Evolutionary conservation across 2,797 vertebrate species (phyloP), one percentile per base, ranked within the genome.

Genomic region (Intellagama lesueurii): DNA sequence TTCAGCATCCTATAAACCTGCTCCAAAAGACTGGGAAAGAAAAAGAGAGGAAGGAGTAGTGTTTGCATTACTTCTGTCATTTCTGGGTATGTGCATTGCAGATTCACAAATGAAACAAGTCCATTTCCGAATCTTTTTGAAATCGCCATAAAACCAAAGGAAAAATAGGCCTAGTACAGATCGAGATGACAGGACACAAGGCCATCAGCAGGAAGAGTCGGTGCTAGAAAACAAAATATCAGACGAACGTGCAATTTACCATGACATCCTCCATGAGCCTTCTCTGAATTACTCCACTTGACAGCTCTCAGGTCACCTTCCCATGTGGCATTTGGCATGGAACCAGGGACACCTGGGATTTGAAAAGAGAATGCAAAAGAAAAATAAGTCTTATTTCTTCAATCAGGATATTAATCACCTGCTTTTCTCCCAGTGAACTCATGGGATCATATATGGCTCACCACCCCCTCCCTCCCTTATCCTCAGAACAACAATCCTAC

Each of bases 221-320:
- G n/a, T 83, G 0, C 4, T 64, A 35, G 40, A 87, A 83, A 32
- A 68, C 66, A 64, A 85, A 64, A 28, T 30, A 1, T 66, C 78
- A 82, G 56, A 86, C 35, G 32, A 1, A 1, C 2, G 9, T 77
- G 79, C 0, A 49, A 17, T 91, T 96, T 95, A 97, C 96, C 96
- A 0, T 97, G 96, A 88, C 96, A 97, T n/a, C 94, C 94, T 92
- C 94, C 96, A 0, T 97, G 96, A 9, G n/a, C 64, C 0, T 93
- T 84, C 90, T 95, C 93, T 94, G 92, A 96, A 86, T 96, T 94
- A 7, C n/a, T 91, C 97, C 96, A 97, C 84, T 97, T 97, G 44
- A 97, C 82, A 0, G 96, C 95, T 94, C 96, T 94, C 75, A 97
- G 92, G 87, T 96, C 93, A 32, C 96, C 96, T 19, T 93, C 91